Conservation (phyloP, 2,888 invertebrate genomes). For the Glaucopsyche alexis region DNA sequence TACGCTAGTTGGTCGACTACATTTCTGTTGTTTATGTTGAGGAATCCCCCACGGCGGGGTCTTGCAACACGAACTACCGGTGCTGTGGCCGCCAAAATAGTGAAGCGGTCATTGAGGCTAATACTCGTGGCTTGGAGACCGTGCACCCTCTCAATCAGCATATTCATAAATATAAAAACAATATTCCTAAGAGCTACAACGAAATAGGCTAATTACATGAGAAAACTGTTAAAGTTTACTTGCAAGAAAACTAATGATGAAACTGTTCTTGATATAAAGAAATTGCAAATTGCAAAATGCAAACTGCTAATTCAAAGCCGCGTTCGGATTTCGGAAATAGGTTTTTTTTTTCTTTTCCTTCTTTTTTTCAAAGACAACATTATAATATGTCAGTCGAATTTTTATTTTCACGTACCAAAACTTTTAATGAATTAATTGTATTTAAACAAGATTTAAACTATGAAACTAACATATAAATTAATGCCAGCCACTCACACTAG, state of each 20-base stretch:
- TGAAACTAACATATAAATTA: too few species aligned
- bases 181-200: not conserved
- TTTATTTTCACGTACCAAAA: too few species aligned
- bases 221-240: not conserved
- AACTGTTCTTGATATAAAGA: not conserved
- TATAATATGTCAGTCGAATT: not conserved
- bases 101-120: constrained; percentile 61
- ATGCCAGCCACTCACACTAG: too few species aligned
- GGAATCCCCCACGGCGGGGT: constrained; percentile 39
- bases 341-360: not conserved
- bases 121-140: constrained; percentile 70
- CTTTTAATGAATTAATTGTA: too few species aligned
- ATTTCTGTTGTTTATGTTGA: constrained; percentile 45
- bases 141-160: constrained; percentile 64
- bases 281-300: not conserved
- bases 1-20: constrained; percentile 55
- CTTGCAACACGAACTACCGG: constrained; percentile 45
- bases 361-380: not conserved
- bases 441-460: too few species aligned
- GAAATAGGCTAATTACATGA: not conserved
- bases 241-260: not conserved
- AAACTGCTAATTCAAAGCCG: not conserved
- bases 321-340: not conserved
- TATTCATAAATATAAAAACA: constrained; percentile 39
- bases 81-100: constrained; percentile 49